Percentiles rank a stretch among this genome's conserved stretches.
These are phyloP conservation scores for Dasyprocta punctata DNA, from an alignment of 2,113 vertebrate genomes.

Conservation along the genomic window DNA sequence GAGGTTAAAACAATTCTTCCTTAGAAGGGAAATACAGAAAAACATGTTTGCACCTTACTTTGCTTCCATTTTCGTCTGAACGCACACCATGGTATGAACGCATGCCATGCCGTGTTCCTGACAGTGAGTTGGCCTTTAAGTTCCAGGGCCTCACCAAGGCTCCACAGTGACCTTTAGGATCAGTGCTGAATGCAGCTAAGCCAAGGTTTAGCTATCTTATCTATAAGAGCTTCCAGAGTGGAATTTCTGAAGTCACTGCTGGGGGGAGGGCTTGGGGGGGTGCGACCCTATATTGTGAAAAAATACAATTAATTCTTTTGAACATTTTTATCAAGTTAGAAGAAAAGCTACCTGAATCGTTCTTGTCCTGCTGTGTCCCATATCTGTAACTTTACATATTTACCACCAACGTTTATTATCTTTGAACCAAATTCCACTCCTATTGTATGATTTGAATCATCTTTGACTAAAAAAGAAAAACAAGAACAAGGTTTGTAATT, in stretches of 20 bases:
- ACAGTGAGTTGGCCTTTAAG: not conserved
- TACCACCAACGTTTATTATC: constrained; percentile 90
- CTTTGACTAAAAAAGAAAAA: constrained; percentile 85
- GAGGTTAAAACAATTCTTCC: not conserved
- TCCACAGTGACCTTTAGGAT: not conserved
- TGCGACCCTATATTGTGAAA: not conserved
- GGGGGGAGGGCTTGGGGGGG: too few relatives aligned
- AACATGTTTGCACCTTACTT: not conserved
- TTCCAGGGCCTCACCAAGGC: not conserved
- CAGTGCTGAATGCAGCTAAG: not conserved
- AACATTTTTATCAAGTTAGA: constrained; percentile 14
- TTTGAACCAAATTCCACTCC: constrained; percentile 91
- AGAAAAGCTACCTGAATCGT: constrained; percentile 87
- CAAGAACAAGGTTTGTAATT: constrained; percentile 48
- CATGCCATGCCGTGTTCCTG: not conserved
- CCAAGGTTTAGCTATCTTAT: not conserved
- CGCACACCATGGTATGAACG: too few relatives aligned
- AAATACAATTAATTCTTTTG: not conserved
- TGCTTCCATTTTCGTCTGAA: not conserved
- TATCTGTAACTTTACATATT: constrained; percentile 91
- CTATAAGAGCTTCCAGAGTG: not conserved
- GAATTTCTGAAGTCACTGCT: not conserved
- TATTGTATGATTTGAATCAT: constrained; percentile 90
- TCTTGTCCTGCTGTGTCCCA: constrained; percentile 92
- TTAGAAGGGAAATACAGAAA: not conserved